A percentile compares a stretch with the other conserved stretches of the same genome.
Conservation (phyloP, 2,888 invertebrate species). For the Agrotis segetum region DNA sequence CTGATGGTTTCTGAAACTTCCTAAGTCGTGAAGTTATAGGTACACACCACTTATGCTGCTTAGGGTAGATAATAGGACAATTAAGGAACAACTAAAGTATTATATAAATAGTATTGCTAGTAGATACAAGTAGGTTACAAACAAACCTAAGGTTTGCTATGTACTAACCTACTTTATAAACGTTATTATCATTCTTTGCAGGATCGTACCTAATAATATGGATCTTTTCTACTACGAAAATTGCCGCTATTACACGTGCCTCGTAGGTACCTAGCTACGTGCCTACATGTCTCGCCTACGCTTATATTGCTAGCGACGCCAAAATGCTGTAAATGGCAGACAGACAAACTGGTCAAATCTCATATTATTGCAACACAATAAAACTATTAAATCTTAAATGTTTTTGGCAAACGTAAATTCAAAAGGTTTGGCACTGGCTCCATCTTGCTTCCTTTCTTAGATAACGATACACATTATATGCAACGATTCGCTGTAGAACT, state of each 20-base stretch:
- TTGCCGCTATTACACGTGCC: constrained; percentile 19
- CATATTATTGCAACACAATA: constrained; percentile 28
- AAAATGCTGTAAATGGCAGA: constrained; percentile 21
- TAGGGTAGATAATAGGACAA: neutral
- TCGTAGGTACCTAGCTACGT: constrained; percentile 12
- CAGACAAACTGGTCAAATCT: constrained; percentile 28
- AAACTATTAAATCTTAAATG: constrained; percentile 30
- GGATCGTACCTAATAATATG: constrained; percentile 24
- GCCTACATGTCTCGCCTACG: constrained; percentile 1
- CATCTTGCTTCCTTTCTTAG: constrained; percentile 32
- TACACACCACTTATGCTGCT: constrained; percentile 5
- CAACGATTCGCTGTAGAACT: constrained; percentile 29
- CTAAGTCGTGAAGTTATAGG: constrained; percentile 35
- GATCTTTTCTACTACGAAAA: constrained; percentile 10
- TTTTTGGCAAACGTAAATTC: constrained; percentile 58
- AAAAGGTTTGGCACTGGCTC: constrained; percentile 55
- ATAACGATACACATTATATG: constrained; percentile 46
- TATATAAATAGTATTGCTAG: constrained; percentile 1
- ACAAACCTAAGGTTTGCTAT: constrained; percentile 1
- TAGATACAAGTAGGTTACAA: no score
- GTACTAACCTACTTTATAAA: neutral
- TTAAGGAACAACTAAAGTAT: constrained; percentile 3
- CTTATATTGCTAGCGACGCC: neutral
- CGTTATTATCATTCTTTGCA: constrained; percentile 18
- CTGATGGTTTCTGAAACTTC: constrained; percentile 52